A percentile compares a stretch with the other conserved stretches of the same genome.
Evolutionary conservation across 2,797 vertebrate species (phyloP).

Genomic region (Phaenicophaeus curvirostris): DNA sequence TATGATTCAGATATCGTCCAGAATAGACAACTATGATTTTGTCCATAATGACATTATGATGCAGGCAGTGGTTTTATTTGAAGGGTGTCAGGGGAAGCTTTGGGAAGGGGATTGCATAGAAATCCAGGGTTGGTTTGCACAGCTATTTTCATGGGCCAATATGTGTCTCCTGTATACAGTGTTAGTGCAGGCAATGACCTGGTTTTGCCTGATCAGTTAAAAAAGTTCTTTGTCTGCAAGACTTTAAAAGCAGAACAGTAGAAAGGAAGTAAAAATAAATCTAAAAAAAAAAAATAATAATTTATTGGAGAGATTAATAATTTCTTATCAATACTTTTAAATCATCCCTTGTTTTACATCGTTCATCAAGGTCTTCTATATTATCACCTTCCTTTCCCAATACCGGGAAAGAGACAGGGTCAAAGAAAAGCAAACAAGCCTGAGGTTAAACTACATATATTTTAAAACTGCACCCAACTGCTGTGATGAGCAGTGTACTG

Average conservation of each 20-base stretch:
- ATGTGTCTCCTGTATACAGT: neutral
- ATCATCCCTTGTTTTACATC: neutral
- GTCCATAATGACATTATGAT: too few relatives aligned
- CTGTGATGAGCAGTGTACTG: constrained; percentile 36
- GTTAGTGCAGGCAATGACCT: neutral
- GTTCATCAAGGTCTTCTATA: neutral
- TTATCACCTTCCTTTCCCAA: neutral
- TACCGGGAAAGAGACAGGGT: neutral
- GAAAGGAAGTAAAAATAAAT: neutral
- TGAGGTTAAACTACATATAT: constrained; percentile 53
- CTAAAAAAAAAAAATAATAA: too few relatives aligned
- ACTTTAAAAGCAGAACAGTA: neutral
- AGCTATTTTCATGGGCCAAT: neutral
- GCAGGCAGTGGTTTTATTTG: neutral
- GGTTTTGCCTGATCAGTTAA: neutral
- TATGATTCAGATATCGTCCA: neutral
- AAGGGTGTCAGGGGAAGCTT: neutral
- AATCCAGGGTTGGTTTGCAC: neutral
- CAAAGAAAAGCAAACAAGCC: constrained; percentile 47
- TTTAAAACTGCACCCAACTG: constrained; percentile 52
- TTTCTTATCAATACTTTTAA: neutral
- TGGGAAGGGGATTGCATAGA: rapidly evolving
- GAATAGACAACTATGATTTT: neutral
- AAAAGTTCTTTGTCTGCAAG: neutral
- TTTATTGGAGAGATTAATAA: neutral